phyloP scores from a whole-genome alignment of 2,113 vertebrate genomes.

The Puffinus mauretanicus region DNA sequence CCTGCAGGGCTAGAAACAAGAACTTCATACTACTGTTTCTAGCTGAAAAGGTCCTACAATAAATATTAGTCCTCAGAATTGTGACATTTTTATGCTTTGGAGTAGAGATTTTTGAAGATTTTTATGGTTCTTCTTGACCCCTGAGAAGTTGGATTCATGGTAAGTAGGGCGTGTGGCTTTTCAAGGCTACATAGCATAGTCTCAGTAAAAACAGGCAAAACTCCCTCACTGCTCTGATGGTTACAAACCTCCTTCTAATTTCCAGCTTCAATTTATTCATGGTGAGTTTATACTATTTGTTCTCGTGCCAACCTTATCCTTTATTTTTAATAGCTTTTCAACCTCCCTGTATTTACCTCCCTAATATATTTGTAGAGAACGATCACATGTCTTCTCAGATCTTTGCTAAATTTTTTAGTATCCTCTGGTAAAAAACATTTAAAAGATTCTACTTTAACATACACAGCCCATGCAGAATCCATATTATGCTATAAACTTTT shows the following conservation, averaged over 20 bases:
- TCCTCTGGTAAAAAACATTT: not conserved
- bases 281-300: slow-evolving; percentile 25
- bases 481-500: not conserved
- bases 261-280: slow-evolving; percentile 34
- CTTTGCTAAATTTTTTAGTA: not conserved
- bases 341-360: not conserved
- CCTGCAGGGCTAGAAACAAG: not conserved
- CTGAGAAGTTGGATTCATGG: not conserved
- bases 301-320: slow-evolving; percentile 37
- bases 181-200: not conserved
- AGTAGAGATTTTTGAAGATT: not conserved
- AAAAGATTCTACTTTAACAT: not conserved
- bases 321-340: slow-evolving; percentile 55
- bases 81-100: not conserved
- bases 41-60: not conserved
- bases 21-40: not conserved
- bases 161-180: slow-evolving; percentile 10
- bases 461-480: not conserved
- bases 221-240: slow-evolving; percentile 17
- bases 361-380: not conserved
- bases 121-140: not conserved
- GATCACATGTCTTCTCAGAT: not conserved
- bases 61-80: not conserved
- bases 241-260: slow-evolving; percentile 31
- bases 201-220: slow-evolving; percentile 30